These are phyloP conservation scores for Cataglyphis cursor DNA, from an alignment of 2,888 invertebrate genomes.

Conservation along the genomic window DNA sequence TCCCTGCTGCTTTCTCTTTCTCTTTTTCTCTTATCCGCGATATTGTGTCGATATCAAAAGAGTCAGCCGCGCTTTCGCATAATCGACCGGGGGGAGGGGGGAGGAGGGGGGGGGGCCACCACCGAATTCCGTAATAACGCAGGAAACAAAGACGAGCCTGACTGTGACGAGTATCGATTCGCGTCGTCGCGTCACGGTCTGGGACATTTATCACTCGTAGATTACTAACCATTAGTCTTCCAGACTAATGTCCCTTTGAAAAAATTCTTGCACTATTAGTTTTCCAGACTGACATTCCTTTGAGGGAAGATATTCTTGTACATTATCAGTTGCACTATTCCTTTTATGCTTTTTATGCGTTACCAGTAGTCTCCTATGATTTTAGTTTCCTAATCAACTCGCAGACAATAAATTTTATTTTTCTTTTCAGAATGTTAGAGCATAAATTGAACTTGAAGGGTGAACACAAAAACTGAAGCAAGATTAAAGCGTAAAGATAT, in stretches of 20 bases:
- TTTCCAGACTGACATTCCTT: not conserved
- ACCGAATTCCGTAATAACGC: constrained; percentile 62
- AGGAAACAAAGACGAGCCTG: constrained; percentile 29
- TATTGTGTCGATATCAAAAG: constrained; percentile 76
- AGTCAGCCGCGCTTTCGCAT: constrained; percentile 44
- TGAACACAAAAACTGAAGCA: not conserved
- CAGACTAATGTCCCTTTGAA: not conserved
- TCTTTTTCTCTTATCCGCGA: constrained; percentile 70
- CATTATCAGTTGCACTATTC: not conserved
- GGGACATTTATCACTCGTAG: constrained; percentile 17
- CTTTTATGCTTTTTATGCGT: not conserved
- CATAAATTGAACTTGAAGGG: not conserved
- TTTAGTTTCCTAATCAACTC: no score
- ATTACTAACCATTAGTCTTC: not conserved
- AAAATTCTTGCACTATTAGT: not conserved
- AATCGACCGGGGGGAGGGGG: constrained; percentile 41
- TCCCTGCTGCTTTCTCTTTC: not conserved
- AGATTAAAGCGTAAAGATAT: not conserved
- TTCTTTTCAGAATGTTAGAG: not conserved
- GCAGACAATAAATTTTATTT: no score
- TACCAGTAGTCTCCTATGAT: not conserved
- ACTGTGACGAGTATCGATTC: constrained; percentile 17
- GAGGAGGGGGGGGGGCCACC: not conserved
- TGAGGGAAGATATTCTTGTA: not conserved
- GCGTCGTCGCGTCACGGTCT: not conserved